Evolutionary conservation across 2,888 invertebrate species (phyloP), one percentile per base, ranked within the genome.

Genomic region (Melipona beecheii): DNA sequence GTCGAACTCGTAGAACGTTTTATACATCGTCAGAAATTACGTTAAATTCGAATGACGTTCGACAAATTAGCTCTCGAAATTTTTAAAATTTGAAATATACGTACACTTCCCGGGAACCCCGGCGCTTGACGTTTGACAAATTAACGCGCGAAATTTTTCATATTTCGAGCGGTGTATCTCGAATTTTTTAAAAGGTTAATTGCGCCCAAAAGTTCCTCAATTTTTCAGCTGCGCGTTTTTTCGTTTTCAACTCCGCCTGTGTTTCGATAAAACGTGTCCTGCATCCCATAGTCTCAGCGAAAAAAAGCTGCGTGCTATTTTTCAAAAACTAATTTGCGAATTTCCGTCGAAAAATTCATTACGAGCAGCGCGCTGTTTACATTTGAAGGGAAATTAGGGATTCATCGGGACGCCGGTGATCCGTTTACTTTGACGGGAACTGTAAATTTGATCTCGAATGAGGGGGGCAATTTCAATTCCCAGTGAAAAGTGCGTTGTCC

Each of bases 401-500:
- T 62, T 11, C 27, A 13, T 62, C 11, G 27, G 19, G 19, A 4
- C 13, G 13, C 21, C 31, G 27, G 1, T 56, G 4, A 52, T 52
- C 21, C 6, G 19, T 52, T 27, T 64, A 11, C 64, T 64, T 64
- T 36, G 13, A 31, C 13, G 21, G 21, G 27, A 64, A 21, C 13
- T 21, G 64, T 64, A 64, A 64, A 31, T 64, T 62, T 21, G 31
- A 62, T 19, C 43, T 31, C 36, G 31, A 21, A 31, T 9, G 36
- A 1, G 36, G 36, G 0, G 6, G 24, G 66, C n/a, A 49, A 24
- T n/a, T n/a, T 15, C n/a, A 24, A 36, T 72, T 72, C 21, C 58
- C 71, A 24, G 19, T 58, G 71, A 58, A 72, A 72, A 36, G 43
- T 43, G 43, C 71, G 24, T 19, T 13, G 9, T 62, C n/a, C 24